Base-by-base conservation (phyloP, 2,888 invertebrate genomes). In the Heliconius charithonia region DNA sequence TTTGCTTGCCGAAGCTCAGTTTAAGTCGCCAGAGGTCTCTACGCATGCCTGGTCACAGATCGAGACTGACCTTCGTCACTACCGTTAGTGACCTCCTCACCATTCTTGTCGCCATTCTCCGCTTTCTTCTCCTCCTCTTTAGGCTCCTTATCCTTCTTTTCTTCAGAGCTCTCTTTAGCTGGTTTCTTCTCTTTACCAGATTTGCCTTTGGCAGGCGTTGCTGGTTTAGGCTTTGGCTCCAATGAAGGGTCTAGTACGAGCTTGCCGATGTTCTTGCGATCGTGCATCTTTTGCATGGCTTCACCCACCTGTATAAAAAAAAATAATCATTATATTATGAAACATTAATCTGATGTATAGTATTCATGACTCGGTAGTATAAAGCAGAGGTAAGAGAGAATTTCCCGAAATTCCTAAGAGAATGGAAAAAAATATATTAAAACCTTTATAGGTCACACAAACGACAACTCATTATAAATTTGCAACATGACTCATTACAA, bases 271-370 rank as follows among this genome's bases (percentile, higher is more conserved):
- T 98, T 98, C 93, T 98, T 98, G 87, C 98, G 97, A 87, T 98
- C 98, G 92, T 98, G 98, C 97, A 98, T 97, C 92, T 97, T 98
- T 92, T 98, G 98, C 98, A 98, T 98, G 10, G 98, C 98, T 87
- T 98, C 98, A 41, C 97, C 96, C 25, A 98, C 97, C 97, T 97
- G 29, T 22, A 19, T 6, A 9, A 10, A 63, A 27, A 29, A 19
- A 3, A 51, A 66, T 66, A 65, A 13, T 29, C 16, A 29, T 6
- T 63, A 63, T 16, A 16, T 59, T 51, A 22, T 51, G 6, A 19
- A 51, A n/a, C n/a, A 59, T n/a, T n/a, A 22, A 59, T 12, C 59
- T n/a, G 3, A 3, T 10, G 59, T 59, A 4, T 3, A 59, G n/a
- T 6, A 59, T n/a, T n/a, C n/a, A 59, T 59, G 59, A 7, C 1